A percentile compares a stretch with the other conserved stretches of the same genome.
Evolutionary conservation across 2,113 vertebrate genomes (phyloP).

Genomic region (Diphyllodes magnificus): DNA sequence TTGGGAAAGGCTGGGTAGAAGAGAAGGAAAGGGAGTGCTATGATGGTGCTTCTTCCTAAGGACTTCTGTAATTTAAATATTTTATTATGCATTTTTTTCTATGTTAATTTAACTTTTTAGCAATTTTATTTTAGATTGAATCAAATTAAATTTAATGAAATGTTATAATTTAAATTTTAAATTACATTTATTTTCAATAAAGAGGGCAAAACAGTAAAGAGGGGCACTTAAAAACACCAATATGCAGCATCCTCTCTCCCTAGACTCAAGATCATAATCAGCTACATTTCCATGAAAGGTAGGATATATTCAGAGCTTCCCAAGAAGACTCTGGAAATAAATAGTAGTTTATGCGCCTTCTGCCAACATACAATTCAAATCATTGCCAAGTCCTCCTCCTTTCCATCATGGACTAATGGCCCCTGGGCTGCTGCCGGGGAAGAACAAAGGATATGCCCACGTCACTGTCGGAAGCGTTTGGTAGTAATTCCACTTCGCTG

Average conservation of each 20-base stretch:
- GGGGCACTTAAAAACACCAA: neutral
- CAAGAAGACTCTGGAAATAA: slow-evolving; percentile 17
- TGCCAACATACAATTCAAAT: slow-evolving; percentile 14
- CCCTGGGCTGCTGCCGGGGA: slow-evolving; percentile 50
- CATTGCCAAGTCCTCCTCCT: slow-evolving; percentile 38
- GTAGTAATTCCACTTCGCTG: slow-evolving; percentile 12
- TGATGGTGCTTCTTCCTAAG: neutral
- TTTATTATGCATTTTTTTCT: neutral
- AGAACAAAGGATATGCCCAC: neutral
- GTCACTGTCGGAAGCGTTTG: slow-evolving; percentile 31
- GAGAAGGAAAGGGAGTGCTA: neutral
- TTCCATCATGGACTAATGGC: slow-evolving; percentile 5
- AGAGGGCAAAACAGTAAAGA: neutral
- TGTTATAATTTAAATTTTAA: neutral
- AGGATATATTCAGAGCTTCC: neutral
- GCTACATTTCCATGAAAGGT: neutral
- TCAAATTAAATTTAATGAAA: neutral
- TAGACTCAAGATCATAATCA: neutral
- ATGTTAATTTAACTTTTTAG: neutral
- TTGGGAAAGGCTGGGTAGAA: neutral
- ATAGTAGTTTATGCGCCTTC: slow-evolving; percentile 34
- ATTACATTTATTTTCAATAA: neutral
- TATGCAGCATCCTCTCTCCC: neutral
- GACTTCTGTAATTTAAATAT: neutral
- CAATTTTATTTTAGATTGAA: neutral